These are phyloP conservation scores for Pampusana beccarii DNA, from an alignment of 2,113 vertebrate genomes.

Conservation along the genomic window DNA sequence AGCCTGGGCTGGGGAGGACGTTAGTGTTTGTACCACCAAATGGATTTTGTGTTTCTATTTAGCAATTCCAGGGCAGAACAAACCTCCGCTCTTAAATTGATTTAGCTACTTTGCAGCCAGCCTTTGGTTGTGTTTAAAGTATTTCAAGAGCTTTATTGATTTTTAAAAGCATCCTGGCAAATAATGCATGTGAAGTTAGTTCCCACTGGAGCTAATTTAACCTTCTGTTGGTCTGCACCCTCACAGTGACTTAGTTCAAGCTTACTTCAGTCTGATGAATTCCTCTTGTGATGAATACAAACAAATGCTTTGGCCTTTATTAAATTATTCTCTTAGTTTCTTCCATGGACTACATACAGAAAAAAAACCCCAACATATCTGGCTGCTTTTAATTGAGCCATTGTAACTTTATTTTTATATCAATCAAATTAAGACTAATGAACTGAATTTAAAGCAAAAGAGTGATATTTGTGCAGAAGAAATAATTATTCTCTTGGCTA, in stretches of 20 bases:
- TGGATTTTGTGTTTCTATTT: neutral
- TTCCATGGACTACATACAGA: neutral
- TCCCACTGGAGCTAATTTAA: neutral
- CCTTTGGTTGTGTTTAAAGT: neutral
- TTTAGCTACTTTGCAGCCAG: neutral
- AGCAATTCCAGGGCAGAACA: neutral
- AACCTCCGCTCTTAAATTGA: neutral
- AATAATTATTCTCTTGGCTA: neutral
- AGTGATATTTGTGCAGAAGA: neutral
- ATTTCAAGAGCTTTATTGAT: neutral
- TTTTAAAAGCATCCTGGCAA: conserved; percentile 2
- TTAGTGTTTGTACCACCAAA: neutral
- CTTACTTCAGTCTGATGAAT: neutral
- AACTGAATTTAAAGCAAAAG: neutral
- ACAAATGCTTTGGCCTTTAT: neutral
- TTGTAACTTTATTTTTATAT: neutral
- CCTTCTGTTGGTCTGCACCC: neutral
- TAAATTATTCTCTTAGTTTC: neutral
- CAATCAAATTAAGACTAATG: neutral
- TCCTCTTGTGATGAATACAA: neutral
- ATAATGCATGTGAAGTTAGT: neutral
- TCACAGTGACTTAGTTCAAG: neutral
- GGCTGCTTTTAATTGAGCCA: neutral
- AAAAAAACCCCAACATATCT: neutral
- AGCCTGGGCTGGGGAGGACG: neutral